A percentile compares a stretch with the other conserved stretches of the same genome.
Evolutionary conservation across 2,797 vertebrate genomes (phyloP).

Genomic region (Hemibagrus guttatus): DNA sequence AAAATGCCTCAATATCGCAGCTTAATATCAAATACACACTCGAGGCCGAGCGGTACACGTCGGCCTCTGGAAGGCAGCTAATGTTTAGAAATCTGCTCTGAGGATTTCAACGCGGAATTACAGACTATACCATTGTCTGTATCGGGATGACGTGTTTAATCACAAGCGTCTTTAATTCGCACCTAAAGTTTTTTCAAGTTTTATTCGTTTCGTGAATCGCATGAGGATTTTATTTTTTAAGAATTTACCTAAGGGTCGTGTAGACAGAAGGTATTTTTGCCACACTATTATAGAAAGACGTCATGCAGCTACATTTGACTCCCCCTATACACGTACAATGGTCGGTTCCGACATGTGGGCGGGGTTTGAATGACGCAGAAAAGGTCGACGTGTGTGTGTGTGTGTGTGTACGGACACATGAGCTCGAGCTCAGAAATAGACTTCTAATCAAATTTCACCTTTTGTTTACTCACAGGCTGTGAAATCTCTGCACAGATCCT

Average conservation of each 20-base stretch:
- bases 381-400: conserved; percentile 51
- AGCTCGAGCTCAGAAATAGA: conserved; percentile 25
- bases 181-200: not conserved
- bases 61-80: conserved; percentile 26
- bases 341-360: conserved; percentile 32
- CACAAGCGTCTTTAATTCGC: not conserved
- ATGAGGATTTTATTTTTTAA: accelerated
- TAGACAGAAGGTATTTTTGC: not conserved
- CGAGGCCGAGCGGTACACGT: not conserved
- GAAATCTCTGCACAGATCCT: not conserved
- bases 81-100: conserved; percentile 39
- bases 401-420: conserved; percentile 48
- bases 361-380: conserved; percentile 52
- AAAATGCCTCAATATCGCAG: not conserved
- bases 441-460: conserved; percentile 47
- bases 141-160: not conserved
- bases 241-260: accelerated
- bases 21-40: not conserved
- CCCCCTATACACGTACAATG: conserved; percentile 28
- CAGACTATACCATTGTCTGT: conserved; percentile 34
- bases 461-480: conserved; percentile 36
- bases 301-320: not conserved
- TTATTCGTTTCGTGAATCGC: not conserved
- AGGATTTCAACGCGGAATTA: conserved; percentile 51
- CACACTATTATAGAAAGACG: not conserved